A percentile compares a stretch with the other conserved stretches of the same genome.
Evolutionary conservation across 2,888 invertebrate genomes (phyloP).

Genomic region (Notodonta ziczac): DNA sequence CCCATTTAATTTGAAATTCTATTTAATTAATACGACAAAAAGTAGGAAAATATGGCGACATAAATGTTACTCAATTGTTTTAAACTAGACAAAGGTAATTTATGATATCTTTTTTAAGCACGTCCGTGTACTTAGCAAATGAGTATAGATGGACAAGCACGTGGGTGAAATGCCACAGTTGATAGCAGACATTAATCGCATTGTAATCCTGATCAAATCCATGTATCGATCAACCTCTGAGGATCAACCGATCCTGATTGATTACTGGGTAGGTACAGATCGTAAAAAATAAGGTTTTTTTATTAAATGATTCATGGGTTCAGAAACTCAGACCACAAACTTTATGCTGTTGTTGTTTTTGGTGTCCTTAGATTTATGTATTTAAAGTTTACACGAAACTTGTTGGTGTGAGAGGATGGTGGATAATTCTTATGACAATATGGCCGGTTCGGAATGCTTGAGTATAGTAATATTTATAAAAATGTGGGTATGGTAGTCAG

Average conservation of each 20-base stretch:
- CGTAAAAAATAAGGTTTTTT: neutral
- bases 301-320: neutral
- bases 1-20: too few species aligned
- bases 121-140: too few species aligned
- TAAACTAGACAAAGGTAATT: too few species aligned
- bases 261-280: neutral
- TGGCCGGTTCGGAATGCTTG: too few species aligned
- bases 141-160: too few species aligned
- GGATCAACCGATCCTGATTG: neutral
- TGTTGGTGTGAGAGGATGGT: neutral
- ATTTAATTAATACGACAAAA: too few species aligned
- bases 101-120: too few species aligned
- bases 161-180: too few species aligned
- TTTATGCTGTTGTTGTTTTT: neutral
- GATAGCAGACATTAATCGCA: neutral
- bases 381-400: neutral
- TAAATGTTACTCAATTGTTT: too few species aligned
- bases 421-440: neutral
- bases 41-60: too few species aligned
- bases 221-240: neutral
- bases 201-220: neutral
- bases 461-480: too few species aligned
- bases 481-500: too few species aligned
- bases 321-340: neutral
- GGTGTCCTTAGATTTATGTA: neutral